Evolutionary conservation across 2,888 invertebrate species (phyloP).

Genomic region (Anthoptus insignis): DNA sequence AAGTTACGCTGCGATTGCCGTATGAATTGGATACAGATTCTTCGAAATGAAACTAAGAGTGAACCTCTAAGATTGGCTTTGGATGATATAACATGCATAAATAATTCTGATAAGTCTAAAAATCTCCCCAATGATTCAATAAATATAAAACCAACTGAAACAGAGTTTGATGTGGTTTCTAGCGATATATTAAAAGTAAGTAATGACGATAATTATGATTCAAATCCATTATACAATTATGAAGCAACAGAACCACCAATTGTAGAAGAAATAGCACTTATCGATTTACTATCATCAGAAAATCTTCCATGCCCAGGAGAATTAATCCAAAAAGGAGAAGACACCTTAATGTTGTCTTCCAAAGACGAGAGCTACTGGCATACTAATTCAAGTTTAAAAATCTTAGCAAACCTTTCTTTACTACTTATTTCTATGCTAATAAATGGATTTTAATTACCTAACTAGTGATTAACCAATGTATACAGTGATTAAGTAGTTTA

Average conservation of each 20-base stretch:
- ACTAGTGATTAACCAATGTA: constrained; percentile 1
- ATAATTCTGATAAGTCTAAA: constrained; percentile 51
- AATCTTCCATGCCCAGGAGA: constrained; percentile 68
- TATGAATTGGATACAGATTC: constrained; percentile 91
- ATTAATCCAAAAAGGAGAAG: constrained; percentile 69
- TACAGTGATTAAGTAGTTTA: constrained; percentile 14
- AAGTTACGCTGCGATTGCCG: constrained; percentile 94
- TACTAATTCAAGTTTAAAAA: constrained; percentile 59
- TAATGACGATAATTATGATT: constrained; percentile 60
- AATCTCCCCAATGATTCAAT: constrained; percentile 38
- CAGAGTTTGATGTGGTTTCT: constrained; percentile 60
- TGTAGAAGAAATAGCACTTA: constrained; percentile 63
- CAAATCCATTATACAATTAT: constrained; percentile 59
- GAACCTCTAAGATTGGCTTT: constrained; percentile 89
- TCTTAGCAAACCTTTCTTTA: constrained; percentile 57
- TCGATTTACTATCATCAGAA: constrained; percentile 69
- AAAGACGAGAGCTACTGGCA: constrained; percentile 77
- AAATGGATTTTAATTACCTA: constrained; percentile 48
- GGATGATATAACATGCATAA: constrained; percentile 89
- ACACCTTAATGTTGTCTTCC: constrained; percentile 78
- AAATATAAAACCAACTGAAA: constrained; percentile 49
- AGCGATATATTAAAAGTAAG: constrained; percentile 60
- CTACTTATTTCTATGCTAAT: constrained; percentile 58
- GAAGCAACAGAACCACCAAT: constrained; percentile 66
- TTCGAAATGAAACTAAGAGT: constrained; percentile 92